These are phyloP conservation scores for Dascillus cervinus DNA, from an alignment of 2,888 invertebrate genomes.

Conservation along the genomic window DNA sequence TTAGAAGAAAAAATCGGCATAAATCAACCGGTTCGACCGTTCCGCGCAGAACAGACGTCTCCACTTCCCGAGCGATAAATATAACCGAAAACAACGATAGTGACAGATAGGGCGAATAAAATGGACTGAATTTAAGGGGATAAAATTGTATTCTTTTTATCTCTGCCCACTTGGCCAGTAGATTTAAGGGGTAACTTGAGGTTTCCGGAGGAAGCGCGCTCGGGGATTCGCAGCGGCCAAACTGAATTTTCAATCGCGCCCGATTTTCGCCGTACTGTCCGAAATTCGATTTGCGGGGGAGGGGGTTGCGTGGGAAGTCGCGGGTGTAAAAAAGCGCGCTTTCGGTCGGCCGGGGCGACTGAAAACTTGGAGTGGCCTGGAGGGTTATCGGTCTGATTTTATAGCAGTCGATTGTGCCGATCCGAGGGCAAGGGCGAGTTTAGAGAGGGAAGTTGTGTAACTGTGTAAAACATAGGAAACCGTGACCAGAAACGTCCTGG, in stretches of 20 bases:
- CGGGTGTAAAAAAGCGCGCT: no score
- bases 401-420: conserved; percentile 9
- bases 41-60: conserved; percentile 21
- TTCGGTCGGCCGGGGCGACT: not conserved
- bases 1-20: no score
- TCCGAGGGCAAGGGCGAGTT: conserved; percentile 7
- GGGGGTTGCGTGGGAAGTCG: no score
- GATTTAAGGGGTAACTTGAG: conserved; percentile 31
- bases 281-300: no score
- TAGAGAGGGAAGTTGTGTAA: conserved; percentile 7
- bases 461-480: conserved; percentile 6
- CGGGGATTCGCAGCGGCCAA: conserved; percentile 14
- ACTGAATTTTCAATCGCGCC: conserved; percentile 9
- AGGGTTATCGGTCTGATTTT: conserved; percentile 1
- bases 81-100: conserved; percentile 32
- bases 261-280: no score
- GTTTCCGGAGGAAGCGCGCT: conserved; percentile 18
- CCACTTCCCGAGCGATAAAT: conserved; percentile 26
- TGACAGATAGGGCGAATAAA: conserved; percentile 36
- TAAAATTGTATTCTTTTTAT: conserved; percentile 33
- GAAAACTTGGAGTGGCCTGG: not conserved
- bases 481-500: conserved; percentile 1
- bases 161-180: conserved; percentile 35
- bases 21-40: no score
- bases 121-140: conserved; percentile 32